Conservation (phyloP, 1,140 invertebrate species). For the Pantala flavescens region DNA sequence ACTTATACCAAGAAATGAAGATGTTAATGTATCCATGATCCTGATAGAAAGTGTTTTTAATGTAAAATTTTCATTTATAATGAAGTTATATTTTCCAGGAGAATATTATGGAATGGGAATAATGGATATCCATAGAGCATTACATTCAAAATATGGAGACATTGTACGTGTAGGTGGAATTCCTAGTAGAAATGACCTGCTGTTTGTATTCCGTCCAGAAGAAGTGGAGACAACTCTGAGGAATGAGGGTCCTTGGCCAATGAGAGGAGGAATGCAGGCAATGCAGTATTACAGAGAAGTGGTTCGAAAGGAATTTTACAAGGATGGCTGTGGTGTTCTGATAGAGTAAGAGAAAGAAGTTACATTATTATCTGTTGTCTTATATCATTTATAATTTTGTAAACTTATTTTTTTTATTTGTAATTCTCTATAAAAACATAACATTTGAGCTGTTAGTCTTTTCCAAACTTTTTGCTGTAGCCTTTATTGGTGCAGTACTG, state of each 20-base stretch:
- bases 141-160: conserved; percentile 11
- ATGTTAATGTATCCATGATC: too few relatives aligned
- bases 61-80: too few relatives aligned
- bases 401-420: too few relatives aligned
- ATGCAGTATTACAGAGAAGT: background rate
- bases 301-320: conserved; percentile 10
- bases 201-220: conserved; percentile 18
- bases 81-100: too few relatives aligned
- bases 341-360: background rate
- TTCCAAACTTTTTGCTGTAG: too few relatives aligned
- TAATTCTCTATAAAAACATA: too few relatives aligned
- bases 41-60: too few relatives aligned
- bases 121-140: too few relatives aligned
- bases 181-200: background rate
- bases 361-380: background rate
- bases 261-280: background rate
- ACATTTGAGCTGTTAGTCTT: too few relatives aligned
- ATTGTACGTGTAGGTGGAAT: conserved; percentile 6
- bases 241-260: background rate
- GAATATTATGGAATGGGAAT: too few relatives aligned
- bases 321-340: background rate
- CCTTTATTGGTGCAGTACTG: too few relatives aligned
- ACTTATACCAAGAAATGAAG: too few relatives aligned
- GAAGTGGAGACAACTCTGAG: conserved; percentile 16
- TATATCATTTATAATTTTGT: background rate